Percentiles rank a stretch among this genome's conserved stretches.
These are phyloP conservation scores for Dasyornis broadbenti DNA, from an alignment of 2,113 vertebrate species.

Conservation along the genomic window DNA sequence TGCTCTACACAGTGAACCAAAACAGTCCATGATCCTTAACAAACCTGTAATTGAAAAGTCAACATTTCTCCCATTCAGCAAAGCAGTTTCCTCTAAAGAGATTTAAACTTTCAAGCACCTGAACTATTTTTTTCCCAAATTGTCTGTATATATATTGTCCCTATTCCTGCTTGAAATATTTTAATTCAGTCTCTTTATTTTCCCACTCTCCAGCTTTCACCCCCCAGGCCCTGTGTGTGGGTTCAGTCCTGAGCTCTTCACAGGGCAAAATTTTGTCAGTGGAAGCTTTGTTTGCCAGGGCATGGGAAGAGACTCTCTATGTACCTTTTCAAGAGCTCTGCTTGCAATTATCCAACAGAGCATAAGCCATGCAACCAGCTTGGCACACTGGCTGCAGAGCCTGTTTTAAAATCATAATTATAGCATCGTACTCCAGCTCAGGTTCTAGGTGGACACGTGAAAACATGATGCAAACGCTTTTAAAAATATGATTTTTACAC, in stretches of 20 bases:
- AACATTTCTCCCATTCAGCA: background rate
- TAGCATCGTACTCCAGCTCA: background rate
- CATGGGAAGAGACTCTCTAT: background rate
- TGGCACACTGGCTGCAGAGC: background rate
- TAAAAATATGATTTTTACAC: background rate
- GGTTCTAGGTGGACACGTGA: background rate
- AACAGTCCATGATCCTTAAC: constrained; percentile 23
- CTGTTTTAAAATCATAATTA: background rate
- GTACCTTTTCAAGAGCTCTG: background rate
- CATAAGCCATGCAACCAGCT: background rate
- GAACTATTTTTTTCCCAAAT: background rate
- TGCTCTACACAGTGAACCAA: constrained; percentile 29
- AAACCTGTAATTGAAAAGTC: constrained; percentile 37
- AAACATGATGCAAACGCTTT: background rate
- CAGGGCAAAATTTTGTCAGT: background rate
- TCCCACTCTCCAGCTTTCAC: background rate
- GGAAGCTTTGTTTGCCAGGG: background rate
- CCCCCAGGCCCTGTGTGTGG: background rate
- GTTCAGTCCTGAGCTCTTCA: background rate
- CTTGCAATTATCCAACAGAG: background rate
- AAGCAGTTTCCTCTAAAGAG: background rate
- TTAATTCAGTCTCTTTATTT: background rate
- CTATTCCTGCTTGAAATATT: background rate
- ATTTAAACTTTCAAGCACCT: background rate
- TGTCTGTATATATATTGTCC: background rate